These are phyloP conservation scores for Drosophila oshimai DNA, from an alignment of 1,140 invertebrate species.

Conservation along the genomic window DNA sequence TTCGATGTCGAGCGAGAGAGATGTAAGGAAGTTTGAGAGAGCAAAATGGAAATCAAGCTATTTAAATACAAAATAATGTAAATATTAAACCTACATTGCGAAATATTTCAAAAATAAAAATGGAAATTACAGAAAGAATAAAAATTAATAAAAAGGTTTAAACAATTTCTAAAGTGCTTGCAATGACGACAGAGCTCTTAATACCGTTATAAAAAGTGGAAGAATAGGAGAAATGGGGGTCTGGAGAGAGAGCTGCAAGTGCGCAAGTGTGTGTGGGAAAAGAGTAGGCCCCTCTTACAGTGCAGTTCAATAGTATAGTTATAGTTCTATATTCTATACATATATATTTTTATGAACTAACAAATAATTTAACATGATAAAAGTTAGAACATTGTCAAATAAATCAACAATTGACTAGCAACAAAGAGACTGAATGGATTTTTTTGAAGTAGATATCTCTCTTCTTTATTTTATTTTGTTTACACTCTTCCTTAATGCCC, in stretches of 20 bases:
- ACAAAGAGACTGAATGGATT: too few relatives aligned
- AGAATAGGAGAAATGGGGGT: conserved; percentile 1
- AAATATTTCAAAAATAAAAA: background rate
- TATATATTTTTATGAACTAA: too few relatives aligned
- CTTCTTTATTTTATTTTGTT: background rate
- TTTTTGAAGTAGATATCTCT: background rate
- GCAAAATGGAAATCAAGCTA: background rate
- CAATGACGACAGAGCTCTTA: conserved; percentile 26
- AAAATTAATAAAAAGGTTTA: too few relatives aligned
- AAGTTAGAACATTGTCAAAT: too few relatives aligned
- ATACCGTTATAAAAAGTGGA: conserved; percentile 53
- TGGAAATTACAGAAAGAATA: too few relatives aligned
- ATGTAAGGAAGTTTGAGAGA: conserved; percentile 4
- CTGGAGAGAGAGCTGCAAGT: conserved; percentile 20
- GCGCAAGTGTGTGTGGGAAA: conserved; percentile 52
- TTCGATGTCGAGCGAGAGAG: background rate
- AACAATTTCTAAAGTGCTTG: too few relatives aligned
- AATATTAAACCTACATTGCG: background rate
- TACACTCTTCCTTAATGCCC: background rate
- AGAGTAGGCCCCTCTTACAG: background rate
- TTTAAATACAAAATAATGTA: background rate
- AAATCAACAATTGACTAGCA: too few relatives aligned
- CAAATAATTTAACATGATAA: too few relatives aligned
- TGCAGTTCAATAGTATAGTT: background rate
- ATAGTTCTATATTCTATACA: too few relatives aligned